These are phyloP conservation scores for Gallinago media DNA, from an alignment of 2,113 vertebrate species.

Conservation along the genomic window DNA sequence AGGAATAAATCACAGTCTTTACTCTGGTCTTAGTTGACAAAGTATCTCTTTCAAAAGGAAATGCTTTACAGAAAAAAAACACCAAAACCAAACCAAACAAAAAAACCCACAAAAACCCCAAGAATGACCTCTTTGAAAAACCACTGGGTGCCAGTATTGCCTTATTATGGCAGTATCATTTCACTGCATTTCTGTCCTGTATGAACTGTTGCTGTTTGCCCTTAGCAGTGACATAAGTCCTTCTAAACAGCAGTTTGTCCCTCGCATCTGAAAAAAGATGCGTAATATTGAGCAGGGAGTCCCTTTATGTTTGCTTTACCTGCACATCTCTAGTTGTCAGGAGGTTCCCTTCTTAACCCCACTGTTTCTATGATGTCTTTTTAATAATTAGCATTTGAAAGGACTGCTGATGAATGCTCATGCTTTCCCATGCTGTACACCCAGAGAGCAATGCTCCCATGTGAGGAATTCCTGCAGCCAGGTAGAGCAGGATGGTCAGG, in stretches of 20 bases:
- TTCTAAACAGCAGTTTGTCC: neutral
- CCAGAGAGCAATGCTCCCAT: accelerated
- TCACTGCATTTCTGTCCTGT: neutral
- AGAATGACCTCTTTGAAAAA: neutral
- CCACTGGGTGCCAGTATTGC: neutral
- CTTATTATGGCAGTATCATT: neutral
- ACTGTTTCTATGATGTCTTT: neutral
- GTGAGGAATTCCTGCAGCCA: neutral
- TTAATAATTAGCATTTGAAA: neutral
- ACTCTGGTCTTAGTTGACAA: neutral
- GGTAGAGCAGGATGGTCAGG: neutral
- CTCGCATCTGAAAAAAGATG: neutral
- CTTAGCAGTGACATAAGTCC: neutral
- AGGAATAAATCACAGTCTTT: neutral
- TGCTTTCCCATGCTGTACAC: neutral
- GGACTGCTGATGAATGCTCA: neutral
- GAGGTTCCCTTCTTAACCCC: neutral
- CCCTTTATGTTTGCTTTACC: neutral
- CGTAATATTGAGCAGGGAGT: neutral
- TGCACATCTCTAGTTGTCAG: neutral
- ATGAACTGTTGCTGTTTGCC: neutral
- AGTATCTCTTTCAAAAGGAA: neutral
- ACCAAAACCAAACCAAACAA: neutral
- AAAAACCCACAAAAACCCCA: neutral
- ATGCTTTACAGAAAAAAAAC: neutral